These are phyloP conservation scores for Paedocypris micromegethes DNA, from an alignment of 2,797 vertebrate genomes.

Conservation along the genomic window DNA sequence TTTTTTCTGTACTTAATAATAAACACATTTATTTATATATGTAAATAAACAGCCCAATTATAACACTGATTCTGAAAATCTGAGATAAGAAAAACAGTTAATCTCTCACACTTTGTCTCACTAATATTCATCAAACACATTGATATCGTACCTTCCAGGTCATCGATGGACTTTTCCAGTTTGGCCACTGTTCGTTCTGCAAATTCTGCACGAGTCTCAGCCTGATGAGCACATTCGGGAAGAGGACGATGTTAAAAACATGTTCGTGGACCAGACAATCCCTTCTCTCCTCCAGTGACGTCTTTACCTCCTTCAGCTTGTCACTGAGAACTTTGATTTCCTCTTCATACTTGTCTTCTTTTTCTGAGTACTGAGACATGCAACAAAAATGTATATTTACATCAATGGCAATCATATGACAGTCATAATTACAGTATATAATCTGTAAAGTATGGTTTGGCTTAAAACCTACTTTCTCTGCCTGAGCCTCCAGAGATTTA, in stretches of 20 bases:
- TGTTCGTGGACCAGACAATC: not conserved
- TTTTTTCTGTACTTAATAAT: too few species aligned
- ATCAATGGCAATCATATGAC: too few species aligned
- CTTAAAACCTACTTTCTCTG: slow-evolving; percentile 83
- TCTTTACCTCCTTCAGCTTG: slow-evolving; percentile 75
- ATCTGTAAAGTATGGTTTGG: too few species aligned
- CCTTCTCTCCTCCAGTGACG: not conserved
- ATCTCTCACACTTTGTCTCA: too few species aligned
- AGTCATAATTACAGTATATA: too few species aligned
- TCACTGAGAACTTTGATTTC: slow-evolving; percentile 92
- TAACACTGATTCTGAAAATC: too few species aligned
- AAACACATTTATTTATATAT: too few species aligned
- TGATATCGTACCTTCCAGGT: slow-evolving; percentile 88
- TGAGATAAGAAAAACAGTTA: too few species aligned
- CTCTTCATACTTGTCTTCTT: slow-evolving; percentile 98
- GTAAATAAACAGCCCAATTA: too few species aligned
- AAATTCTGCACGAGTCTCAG: slow-evolving; percentile 97
- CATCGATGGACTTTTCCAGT: slow-evolving; percentile 97
- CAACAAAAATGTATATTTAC: slow-evolving; percentile 8
- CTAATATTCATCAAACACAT: not conserved
- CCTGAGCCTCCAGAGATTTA: slow-evolving; percentile 94
- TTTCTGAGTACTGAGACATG: slow-evolving; percentile 88
- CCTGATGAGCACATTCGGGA: slow-evolving; percentile 62
- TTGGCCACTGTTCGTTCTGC: slow-evolving; percentile 95
- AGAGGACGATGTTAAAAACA: not conserved